Evolutionary conservation across 2,797 vertebrate genomes (phyloP), one percentile per base, ranked within the genome.

Genomic region (Kryptolebias ocellatus): DNA sequence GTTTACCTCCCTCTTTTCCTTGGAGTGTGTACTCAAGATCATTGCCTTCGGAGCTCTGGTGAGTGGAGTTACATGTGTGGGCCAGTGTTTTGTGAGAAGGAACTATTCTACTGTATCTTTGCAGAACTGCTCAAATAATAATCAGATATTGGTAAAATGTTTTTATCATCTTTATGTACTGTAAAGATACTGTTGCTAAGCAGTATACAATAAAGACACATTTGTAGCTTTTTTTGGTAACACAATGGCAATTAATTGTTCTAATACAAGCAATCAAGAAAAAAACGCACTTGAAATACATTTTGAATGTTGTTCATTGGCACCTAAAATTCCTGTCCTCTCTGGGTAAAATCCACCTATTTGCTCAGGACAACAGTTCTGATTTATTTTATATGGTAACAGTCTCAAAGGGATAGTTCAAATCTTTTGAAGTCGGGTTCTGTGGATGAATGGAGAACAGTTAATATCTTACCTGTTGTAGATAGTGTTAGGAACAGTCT

Each of bases 21-120:
- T 98, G 87, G 97, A 99, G 88, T 98, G 96, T 91, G 83, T 98
- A 59, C 93, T 99, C 51, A 99, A 99, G 91, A 98, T 99, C 92
- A 96, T 98, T 83, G 97, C 97, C 77, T 99, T 98, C 39, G 97
- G 97, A 54, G 94, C 77, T 45, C 91, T 98, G 95, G 97, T 98
- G 83, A 95, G 96, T 87, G 61, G 42, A 0, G 67, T 42, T 42
- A 37, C 16, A 37, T 68, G 53, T 73, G 46, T 78, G 62, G 12
- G 70, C 50, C 28, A 63, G 42, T 66, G 49, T 70, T 59, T 47
- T 58, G 24, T 24, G 16, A 72, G 12, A 54, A 51, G 60, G n/a
- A 39, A 14, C 37, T 59, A 24, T 24, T 59, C 31, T 52, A 2
- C 29, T 68, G n/a, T 39, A n/a, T 64, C 18, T 58, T 42, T 65